Evolutionary conservation across 2,888 invertebrate genomes (phyloP), one percentile per base, ranked within the genome.

Genomic region (Hanleya hanleyi): DNA sequence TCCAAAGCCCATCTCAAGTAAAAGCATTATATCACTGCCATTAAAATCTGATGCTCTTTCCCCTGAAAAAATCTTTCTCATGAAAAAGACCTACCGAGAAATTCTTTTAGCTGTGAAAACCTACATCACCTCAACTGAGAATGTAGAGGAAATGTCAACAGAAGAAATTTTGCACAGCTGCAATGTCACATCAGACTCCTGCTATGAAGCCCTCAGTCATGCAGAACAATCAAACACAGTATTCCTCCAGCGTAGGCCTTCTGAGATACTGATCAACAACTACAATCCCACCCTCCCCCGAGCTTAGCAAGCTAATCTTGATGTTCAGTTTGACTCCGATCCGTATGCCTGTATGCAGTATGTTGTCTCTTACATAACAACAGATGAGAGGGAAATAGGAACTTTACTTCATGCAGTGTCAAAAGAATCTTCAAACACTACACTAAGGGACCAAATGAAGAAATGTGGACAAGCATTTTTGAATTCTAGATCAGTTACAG

Each of bases 181-280:
- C 49, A 47, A 67, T 49, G 22, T 67, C 22, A 67, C 47, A 49
- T 18, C 26, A 50, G 38, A 41, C 51, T n/a, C 26, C 26, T 71
- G 66, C 67, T 18, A 35, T 35, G 69, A 69, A 36, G 69, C 49
- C 18, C 49, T 73, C 26, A 33, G 68, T 49, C 47, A 35, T 36
- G 51, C 73, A 22, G 18, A 49, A 32, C 64, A 49, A 22, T 15
- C 38, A 62, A 18, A 49, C 33, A 69, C 69, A 22, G 35, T 73
- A 33, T 37, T 49, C 35, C 18, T 69, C 26, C 64, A 73, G 51
- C 65, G 65, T n/a, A 4, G 22, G 1, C 69, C 64, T 41, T 73
- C 64, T 22, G 73, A 64, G 49, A 69, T 51, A n/a, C 49, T 22
- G 47, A 70, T 71, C 51, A 71, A 71, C 71, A 71, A 67, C 62